A percentile compares a stretch with the other conserved stretches of the same genome.
Evolutionary conservation across 2,888 invertebrate genomes (phyloP).

Genomic region (Periphyllus acericola): DNA sequence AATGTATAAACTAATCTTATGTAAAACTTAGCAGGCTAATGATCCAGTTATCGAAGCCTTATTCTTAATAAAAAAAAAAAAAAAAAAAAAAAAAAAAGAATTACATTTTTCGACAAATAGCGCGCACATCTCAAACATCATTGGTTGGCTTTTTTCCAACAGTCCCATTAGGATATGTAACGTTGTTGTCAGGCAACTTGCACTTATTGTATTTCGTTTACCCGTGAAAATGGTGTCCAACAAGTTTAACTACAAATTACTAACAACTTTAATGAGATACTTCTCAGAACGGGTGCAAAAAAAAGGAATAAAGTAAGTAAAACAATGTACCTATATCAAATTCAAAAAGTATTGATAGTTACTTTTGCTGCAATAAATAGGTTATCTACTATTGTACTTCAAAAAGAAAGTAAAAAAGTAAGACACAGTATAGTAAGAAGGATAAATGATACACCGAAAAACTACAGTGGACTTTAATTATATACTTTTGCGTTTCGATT

Average conservation of each 20-base stretch:
- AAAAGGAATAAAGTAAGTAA: neutral
- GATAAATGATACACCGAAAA: neutral
- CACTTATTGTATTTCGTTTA: constrained; percentile 30
- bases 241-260: neutral
- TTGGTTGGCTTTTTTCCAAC: constrained; percentile 30
- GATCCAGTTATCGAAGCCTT: too few species aligned
- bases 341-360: neutral
- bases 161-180: constrained; percentile 15
- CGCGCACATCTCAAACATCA: neutral
- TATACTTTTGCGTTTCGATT: neutral
- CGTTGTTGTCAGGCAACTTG: neutral
- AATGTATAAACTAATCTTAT: too few species aligned
- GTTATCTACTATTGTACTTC: too few species aligned
- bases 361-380: too few species aligned
- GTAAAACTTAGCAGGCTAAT: too few species aligned
- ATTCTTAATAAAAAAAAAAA: too few species aligned
- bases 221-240: neutral
- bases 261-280: neutral
- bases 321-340: neutral
- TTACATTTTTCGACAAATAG: neutral
- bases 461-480: neutral
- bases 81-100: neutral
- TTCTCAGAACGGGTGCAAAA: neutral
- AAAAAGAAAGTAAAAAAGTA: neutral
- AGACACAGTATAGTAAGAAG: neutral